Base-by-base conservation (phyloP, 2,113 vertebrate species). In the Sprattus sprattus region DNA sequence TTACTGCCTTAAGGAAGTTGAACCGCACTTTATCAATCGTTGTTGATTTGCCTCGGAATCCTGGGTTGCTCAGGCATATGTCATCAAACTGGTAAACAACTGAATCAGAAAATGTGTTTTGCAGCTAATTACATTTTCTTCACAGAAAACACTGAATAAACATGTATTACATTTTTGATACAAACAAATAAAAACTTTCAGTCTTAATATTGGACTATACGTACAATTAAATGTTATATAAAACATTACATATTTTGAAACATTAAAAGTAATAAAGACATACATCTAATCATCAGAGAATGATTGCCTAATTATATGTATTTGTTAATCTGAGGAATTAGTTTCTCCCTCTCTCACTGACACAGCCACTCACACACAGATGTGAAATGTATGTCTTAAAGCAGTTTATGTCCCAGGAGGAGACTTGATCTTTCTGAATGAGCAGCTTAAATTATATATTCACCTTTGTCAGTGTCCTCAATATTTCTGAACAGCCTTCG, bases 61-160 rank as follows among this genome's bases (percentile, higher is more conserved):
- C 16, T 44, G 28, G 28, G 32, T 39, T 44, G 13, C 16, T 44
- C 71, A 86, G 28, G 57, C 81, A 86, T 11, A 86, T 46, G 15
- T 86, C 85, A 86, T 86, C 85, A 71, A 86, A 86, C 44, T 82
- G 81, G 44, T 86, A 20, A 6, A 82, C 22, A 20, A 67, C 85
- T 86, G 39, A 18, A 82, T 67, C 45, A 0, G 45, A 67, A 7
- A 39, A 3, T 0, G 39, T 2, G 15, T 25, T 64, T 2, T 64
- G 8, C 39, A 39, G 25, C 1, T 64, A 64, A n/a, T 64, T 10
- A 13, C 1, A 39, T 39, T 39, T 39, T 39, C 39, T 39, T 39
- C 39, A 75, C 28, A 32, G 67, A 11, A 75, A 11, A 75, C 28
- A 75, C 2, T 20, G 52, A 18, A 57, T 57, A 20, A 3, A 5